A percentile compares a stretch with the other conserved stretches of the same genome.
Conservation (phyloP, 2,888 invertebrate species). For the Agapetus fuscipes region DNA sequence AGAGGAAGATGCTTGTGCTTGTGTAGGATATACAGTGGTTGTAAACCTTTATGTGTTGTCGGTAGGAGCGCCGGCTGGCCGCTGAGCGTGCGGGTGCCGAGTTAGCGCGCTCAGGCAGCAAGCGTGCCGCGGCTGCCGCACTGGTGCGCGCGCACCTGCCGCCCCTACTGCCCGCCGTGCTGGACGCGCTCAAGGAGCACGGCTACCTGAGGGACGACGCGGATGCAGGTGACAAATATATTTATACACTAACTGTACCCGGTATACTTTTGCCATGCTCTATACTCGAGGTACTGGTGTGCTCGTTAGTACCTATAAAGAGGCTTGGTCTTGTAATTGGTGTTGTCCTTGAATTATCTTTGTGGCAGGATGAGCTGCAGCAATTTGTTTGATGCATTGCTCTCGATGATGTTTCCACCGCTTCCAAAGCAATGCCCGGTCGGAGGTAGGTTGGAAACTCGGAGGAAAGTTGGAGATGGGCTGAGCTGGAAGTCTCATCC, state of each 20-base stretch:
- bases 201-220: conserved; percentile 43
- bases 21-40: conserved; percentile 14
- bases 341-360: not conserved
- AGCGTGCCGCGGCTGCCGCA: conserved; percentile 71
- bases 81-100: conserved; percentile 57
- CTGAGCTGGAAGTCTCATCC: too few species aligned
- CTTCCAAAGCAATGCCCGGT: too few species aligned
- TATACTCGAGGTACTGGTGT: not conserved
- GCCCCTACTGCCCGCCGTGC: conserved; percentile 73
- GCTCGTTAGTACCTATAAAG: too few species aligned
- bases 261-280: not conserved
- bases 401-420: too few species aligned
- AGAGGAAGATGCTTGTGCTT: conserved; percentile 1
- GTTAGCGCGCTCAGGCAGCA: conserved; percentile 65
- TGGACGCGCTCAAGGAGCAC: conserved; percentile 69
- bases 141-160: conserved; percentile 81
- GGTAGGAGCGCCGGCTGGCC: conserved; percentile 59
- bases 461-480: too few species aligned
- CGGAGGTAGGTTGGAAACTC: too few species aligned
- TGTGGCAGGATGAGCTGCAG: too few species aligned
- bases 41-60: too few species aligned
- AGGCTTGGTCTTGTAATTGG: not conserved
- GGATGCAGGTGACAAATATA: conserved; percentile 1
- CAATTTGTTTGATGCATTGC: too few species aligned
- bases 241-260: not conserved